Conservation (phyloP, 2,113 vertebrate species). For the Nicator chloris region DNA sequence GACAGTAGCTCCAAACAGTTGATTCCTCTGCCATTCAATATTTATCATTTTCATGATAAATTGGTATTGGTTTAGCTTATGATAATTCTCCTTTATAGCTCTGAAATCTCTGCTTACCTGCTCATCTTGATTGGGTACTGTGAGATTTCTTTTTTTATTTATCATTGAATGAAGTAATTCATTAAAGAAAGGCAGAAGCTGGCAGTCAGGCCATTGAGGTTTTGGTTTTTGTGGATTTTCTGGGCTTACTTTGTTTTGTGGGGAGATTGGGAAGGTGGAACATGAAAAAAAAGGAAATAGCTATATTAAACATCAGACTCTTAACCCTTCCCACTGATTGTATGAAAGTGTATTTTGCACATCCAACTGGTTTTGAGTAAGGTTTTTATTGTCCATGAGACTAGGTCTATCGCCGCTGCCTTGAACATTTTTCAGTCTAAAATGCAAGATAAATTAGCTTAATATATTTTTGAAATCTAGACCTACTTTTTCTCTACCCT, state of each 20-base stretch:
- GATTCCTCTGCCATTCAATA: not conserved
- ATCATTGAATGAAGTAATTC: not conserved
- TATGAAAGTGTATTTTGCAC: not conserved
- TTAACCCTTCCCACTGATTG: not conserved
- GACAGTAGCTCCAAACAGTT: not conserved
- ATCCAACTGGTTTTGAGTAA: not conserved
- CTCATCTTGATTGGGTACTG: not conserved
- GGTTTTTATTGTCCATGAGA: not conserved
- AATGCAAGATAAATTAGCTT: not conserved
- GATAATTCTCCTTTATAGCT: not conserved
- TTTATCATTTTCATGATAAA: not conserved
- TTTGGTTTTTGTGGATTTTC: not conserved
- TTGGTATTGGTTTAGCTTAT: not conserved
- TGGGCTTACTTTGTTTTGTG: rapidly evolving
- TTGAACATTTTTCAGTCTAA: not conserved
- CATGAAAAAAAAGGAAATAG: not conserved
- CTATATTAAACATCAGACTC: not conserved
- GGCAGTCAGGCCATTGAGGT: not conserved
- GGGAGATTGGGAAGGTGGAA: rapidly evolving
- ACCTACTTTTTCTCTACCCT: slow-evolving; percentile 1
- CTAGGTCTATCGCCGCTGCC: not conserved
- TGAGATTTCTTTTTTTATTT: not conserved
- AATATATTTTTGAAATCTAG: slow-evolving; percentile 2
- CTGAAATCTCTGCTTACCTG: not conserved
- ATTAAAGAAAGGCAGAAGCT: not conserved